phyloP scores from a whole-genome alignment of 2,113 vertebrate genomes.

The Bagarius yarrelli region DNA sequence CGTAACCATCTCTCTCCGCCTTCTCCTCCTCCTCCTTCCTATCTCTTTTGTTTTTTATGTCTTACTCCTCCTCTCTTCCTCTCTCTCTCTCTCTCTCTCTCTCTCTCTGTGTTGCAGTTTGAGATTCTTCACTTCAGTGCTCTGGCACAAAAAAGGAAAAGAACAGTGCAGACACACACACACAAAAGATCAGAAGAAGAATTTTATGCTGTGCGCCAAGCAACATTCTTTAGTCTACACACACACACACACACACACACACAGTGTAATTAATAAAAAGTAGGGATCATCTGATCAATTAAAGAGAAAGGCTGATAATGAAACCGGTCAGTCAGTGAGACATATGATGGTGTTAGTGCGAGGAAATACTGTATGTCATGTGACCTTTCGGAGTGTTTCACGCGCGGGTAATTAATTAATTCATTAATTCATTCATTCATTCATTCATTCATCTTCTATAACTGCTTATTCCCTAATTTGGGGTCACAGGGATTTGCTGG shows the following conservation, averaged over 20 bases:
- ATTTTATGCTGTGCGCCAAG: constrained; percentile 13
- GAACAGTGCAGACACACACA: constrained; percentile 9
- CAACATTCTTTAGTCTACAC: constrained; percentile 9
- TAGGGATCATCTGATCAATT: neutral
- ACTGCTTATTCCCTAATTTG: too few relatives aligned
- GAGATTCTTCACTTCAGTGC: constrained; percentile 36
- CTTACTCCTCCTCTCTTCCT: constrained; percentile 3
- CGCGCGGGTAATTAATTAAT: neutral
- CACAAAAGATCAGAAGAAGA: constrained; percentile 10
- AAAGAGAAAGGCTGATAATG: neutral
- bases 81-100: neutral
- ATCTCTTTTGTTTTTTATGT: neutral
- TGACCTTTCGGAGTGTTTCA: neutral
- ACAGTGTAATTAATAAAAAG: neutral
- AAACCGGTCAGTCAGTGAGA: neutral
- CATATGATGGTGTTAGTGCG: neutral
- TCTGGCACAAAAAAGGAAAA: constrained; percentile 2
- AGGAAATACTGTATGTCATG: neutral
- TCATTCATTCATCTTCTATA: too few relatives aligned
- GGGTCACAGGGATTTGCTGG: too few relatives aligned
- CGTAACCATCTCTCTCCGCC: constrained; percentile 1
- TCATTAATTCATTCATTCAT: neutral
- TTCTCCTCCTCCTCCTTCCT: neutral
- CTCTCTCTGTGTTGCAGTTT: constrained; percentile 4
- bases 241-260: neutral